Conservation (phyloP, 2,113 vertebrate genomes). For the Crotalus helleri region DNA sequence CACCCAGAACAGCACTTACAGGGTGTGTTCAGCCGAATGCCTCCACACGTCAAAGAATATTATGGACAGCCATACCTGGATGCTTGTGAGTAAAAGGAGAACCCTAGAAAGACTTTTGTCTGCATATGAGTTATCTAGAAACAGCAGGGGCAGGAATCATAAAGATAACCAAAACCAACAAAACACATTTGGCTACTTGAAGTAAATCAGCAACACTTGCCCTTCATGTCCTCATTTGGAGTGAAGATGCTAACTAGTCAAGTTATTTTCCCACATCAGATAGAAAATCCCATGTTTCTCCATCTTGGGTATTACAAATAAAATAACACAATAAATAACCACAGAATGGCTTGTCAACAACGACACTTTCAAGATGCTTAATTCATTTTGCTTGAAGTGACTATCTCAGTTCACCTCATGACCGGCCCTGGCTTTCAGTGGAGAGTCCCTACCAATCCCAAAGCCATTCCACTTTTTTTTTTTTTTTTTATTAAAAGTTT, state of each 20-base stretch:
- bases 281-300: neutral
- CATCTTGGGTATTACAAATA: neutral
- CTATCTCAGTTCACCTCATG: neutral
- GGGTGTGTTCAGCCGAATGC: conserved; percentile 60
- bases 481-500: too few species aligned
- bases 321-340: neutral
- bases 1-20: neutral
- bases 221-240: neutral
- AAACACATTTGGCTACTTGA: neutral
- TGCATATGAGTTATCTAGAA: neutral
- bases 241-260: neutral
- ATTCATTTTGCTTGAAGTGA: neutral
- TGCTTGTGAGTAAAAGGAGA: conserved; percentile 52
- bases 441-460: neutral
- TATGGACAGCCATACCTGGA: conserved; percentile 69
- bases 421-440: neutral
- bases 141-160: neutral
- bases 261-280: neutral
- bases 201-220: neutral
- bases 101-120: too few species aligned
- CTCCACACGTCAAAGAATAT: conserved; percentile 66
- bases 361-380: neutral
- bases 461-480: neutral
- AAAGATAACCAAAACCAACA: neutral
- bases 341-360: too few species aligned